Conservation (phyloP, 2,888 invertebrate species). For the Drosophila ustulata region DNA sequence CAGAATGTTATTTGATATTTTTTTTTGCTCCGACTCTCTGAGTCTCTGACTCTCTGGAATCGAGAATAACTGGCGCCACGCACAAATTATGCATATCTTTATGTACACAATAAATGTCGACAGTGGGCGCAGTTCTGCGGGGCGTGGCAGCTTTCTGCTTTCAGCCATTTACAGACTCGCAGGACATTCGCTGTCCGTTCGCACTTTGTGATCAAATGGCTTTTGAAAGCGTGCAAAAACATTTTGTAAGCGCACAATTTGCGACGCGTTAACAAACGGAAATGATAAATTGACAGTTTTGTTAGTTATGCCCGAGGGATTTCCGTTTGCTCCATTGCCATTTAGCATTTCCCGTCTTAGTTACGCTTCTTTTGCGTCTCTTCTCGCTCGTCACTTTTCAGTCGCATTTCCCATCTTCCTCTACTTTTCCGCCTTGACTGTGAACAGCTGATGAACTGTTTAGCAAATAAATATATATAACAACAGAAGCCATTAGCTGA, state of each 20-base stretch:
- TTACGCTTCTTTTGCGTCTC: conserved; percentile 19
- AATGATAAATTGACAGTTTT: conserved; percentile 78
- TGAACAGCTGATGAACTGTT: conserved; percentile 11
- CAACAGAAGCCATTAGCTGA: conserved; percentile 33
- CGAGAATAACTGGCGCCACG: conserved; percentile 51
- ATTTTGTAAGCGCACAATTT: conserved; percentile 59
- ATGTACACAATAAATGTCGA: conserved; percentile 51
- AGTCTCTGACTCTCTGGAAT: conserved; percentile 22
- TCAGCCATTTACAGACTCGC: neutral
- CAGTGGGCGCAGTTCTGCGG: conserved; percentile 42
- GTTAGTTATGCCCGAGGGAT: conserved; percentile 45
- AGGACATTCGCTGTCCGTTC: conserved; percentile 11
- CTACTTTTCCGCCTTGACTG: conserved; percentile 44
- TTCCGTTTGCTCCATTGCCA: conserved; percentile 49
- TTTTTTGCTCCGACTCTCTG: conserved; percentile 1
- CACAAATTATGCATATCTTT: conserved; percentile 65
- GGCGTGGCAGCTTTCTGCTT: conserved; percentile 23
- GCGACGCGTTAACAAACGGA: conserved; percentile 66
- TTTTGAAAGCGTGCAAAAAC: conserved; percentile 57
- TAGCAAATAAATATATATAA: conserved; percentile 19
- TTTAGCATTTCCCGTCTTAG: conserved; percentile 42
- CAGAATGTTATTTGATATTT: conserved; percentile 69
- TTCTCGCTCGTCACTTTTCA: conserved; percentile 27
- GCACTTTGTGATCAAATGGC: conserved; percentile 54
- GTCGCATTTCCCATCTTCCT: conserved; percentile 16